Percentiles rank a stretch among this genome's conserved stretches.
Evolutionary conservation across 2,113 vertebrate species (phyloP).

Genomic region (Lucifuga dentata): DNA sequence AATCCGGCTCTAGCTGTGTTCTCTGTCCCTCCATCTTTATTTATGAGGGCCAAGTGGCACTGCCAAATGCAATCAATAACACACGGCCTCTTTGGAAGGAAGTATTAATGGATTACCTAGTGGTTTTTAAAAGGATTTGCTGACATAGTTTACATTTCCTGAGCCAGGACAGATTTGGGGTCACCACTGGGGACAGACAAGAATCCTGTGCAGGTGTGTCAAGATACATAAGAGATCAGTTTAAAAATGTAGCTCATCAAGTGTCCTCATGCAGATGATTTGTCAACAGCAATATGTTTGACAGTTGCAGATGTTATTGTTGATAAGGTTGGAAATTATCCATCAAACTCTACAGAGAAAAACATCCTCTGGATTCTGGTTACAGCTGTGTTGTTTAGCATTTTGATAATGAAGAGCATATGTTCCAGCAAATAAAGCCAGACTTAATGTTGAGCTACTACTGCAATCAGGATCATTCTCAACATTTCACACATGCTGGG

Average conservation of each 20-base stretch:
- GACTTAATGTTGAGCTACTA: background rate
- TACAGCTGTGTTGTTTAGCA: slow-evolving; percentile 22
- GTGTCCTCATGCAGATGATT: slow-evolving; percentile 26
- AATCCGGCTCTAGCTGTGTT: slow-evolving; percentile 36
- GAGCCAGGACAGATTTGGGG: slow-evolving; percentile 47
- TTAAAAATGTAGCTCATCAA: slow-evolving; percentile 6
- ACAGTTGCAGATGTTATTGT: slow-evolving; percentile 29
- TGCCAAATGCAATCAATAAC: slow-evolving; percentile 62
- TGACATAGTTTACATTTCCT: slow-evolving; percentile 57
- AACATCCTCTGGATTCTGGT: slow-evolving; percentile 15
- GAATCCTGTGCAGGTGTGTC: slow-evolving; percentile 17
- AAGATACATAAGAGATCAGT: background rate
- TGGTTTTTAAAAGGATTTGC: no score
- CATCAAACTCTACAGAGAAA: slow-evolving; percentile 3
- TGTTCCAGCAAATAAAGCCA: slow-evolving; percentile 30
- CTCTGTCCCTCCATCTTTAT: slow-evolving; percentile 53
- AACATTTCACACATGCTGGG: background rate
- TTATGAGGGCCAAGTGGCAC: slow-evolving; percentile 49
- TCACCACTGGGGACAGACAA: slow-evolving; percentile 7
- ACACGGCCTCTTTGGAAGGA: slow-evolving; percentile 44
- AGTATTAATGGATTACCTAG: slow-evolving; percentile 63
- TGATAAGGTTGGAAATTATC: slow-evolving; percentile 23
- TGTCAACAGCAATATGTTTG: slow-evolving; percentile 32
- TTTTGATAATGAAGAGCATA: background rate
- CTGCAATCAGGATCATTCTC: slow-evolving; percentile 21